Base-by-base conservation (phyloP, 2,797 vertebrate genomes). In the Anas georgica region DNA sequence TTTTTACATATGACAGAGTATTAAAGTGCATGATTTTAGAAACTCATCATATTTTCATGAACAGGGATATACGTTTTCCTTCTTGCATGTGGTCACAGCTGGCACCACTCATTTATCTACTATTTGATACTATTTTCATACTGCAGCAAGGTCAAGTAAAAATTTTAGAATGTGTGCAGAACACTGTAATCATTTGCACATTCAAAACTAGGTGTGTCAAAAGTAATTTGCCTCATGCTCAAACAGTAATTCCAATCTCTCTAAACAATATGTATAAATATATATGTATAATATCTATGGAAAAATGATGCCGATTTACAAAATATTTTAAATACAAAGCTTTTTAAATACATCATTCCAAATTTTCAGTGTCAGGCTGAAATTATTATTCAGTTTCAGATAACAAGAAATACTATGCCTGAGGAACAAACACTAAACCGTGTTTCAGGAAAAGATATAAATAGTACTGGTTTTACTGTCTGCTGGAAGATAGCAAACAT, bases 301-400 rank as follows among this genome's bases (percentile, higher is more conserved):
- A 79, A 92, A 87, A 91, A 86, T 81, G 7, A 81, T 26, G 59
- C 67, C 73, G 85, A 92, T 82, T 73, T 73, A 83, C 11, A 88
- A 20, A 41, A 70, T 6, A 17, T 17, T 80, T 81, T 50, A 84
- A 74, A 26, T 20, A 52, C 7, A 20, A 88, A 85, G 37, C 77
- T 84, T 84, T 31, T 25, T 50, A 50, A 50, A 50, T 50, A 50
- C 23, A 50, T 28, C 55, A 28, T 25, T 23, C 26, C 17, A 31
- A 11, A 29, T 82, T 70, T 55, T 78, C 70, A 35, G 18, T 14
- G 26, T 48, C 83, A 76, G 56, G 17, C 39, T 87, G 17, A 90
- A 86, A 82, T 56, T 59, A 10, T 35, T 79, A 55, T 52, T 83
- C 56, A 50, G 43, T 50, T 85, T 58, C 76, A 88, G 39, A 31